Evolutionary conservation across 2,113 vertebrate genomes (phyloP).

Genomic region (Lampris megalopsis): DNA sequence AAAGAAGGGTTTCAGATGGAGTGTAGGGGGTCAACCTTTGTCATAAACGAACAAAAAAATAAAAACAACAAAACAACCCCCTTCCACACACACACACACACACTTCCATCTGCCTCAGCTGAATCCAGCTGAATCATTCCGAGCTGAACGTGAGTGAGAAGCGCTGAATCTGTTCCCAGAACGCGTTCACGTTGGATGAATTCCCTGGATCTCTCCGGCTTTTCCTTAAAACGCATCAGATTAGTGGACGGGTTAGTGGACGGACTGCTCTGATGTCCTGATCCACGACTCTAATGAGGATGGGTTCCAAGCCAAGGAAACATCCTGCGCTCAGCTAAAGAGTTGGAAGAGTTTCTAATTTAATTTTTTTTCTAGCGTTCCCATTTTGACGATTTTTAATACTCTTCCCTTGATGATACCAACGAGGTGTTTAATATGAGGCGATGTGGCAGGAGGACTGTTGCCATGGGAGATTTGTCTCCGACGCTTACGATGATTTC

Average conservation of each 20-base stretch:
- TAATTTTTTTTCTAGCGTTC: background rate
- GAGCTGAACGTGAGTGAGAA: conserved; percentile 50
- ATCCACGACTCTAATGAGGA: conserved; percentile 47
- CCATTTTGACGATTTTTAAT: background rate
- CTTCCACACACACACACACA: background rate
- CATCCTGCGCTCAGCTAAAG: background rate
- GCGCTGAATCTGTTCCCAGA: conserved; percentile 26
- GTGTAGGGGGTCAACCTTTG: background rate
- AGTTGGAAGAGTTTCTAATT: background rate
- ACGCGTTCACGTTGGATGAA: background rate
- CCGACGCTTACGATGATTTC: too few relatives aligned
- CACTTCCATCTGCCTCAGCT: background rate
- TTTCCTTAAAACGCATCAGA: conserved; percentile 35
- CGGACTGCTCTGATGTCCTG: conserved; percentile 3
- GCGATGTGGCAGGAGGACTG: too few relatives aligned
- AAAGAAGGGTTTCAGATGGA: too few relatives aligned
- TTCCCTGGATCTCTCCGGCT: background rate
- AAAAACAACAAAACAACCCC: conserved; percentile 15
- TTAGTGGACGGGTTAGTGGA: background rate
- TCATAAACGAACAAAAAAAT: conserved; percentile 37
- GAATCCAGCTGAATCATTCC: conserved; percentile 25
- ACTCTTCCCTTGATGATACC: too few relatives aligned
- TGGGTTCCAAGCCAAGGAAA: conserved; percentile 26
- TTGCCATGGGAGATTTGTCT: too few relatives aligned
- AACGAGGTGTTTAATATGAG: too few relatives aligned